phyloP scores from a whole-genome alignment of 2,888 invertebrate genomes.

The Tricholauxania praeusta region DNA sequence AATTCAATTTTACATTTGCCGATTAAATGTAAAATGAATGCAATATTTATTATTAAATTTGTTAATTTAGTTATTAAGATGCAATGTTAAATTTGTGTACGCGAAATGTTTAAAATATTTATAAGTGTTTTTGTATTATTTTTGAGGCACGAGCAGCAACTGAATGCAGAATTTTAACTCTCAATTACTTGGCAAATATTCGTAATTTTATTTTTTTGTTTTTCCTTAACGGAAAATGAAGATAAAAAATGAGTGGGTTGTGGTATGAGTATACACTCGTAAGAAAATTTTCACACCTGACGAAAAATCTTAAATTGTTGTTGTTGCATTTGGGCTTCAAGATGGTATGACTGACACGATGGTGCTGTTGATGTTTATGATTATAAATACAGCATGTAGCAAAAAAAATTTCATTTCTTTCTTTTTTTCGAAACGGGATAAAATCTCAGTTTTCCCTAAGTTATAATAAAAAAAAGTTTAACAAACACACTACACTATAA shows the following conservation, averaged over 20 bases:
- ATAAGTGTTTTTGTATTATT: neutral
- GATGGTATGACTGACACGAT: slow-evolving; percentile 9
- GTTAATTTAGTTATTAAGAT: slow-evolving; percentile 25
- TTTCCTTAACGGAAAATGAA: slow-evolving; percentile 29
- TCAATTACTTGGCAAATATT: slow-evolving; percentile 51
- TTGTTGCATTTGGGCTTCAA: slow-evolving; percentile 19
- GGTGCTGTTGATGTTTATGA: slow-evolving; percentile 9
- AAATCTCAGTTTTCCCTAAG: too few relatives aligned
- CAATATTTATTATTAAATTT: neutral
- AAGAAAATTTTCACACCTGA: slow-evolving; percentile 36
- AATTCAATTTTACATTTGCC: slow-evolving; percentile 1
- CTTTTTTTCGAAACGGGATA: too few relatives aligned
- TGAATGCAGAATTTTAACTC: slow-evolving; percentile 54
- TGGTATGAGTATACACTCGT: neutral
- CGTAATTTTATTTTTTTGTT: too few relatives aligned
- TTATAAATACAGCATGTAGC: neutral
- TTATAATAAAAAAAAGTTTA: too few relatives aligned
- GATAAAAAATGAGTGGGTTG: slow-evolving; percentile 46
- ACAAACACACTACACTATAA: too few relatives aligned
- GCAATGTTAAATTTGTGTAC: slow-evolving; percentile 1
- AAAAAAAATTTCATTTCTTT: too few relatives aligned
- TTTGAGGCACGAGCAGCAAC: slow-evolving; percentile 54
- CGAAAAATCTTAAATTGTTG: slow-evolving; percentile 38
- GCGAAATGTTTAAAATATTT: slow-evolving; percentile 13
- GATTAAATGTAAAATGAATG: too few relatives aligned